These are phyloP conservation scores for Oophaga pumilio DNA, from an alignment of 2,113 vertebrate genomes.

Conservation along the genomic window DNA sequence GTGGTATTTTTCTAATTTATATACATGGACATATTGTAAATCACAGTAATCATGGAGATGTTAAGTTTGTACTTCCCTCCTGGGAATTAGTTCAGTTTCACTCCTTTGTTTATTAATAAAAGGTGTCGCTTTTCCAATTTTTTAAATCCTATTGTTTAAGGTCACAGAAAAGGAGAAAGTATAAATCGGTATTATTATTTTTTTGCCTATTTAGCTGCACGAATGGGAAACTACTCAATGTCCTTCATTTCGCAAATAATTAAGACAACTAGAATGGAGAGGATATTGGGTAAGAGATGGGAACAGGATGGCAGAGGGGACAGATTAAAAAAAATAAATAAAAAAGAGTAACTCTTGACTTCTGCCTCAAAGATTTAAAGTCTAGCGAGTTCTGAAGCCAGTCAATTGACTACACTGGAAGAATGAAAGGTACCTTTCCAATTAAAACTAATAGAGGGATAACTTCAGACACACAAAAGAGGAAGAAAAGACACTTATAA, in stretches of 20 bases:
- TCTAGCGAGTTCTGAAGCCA: conserved; percentile 74
- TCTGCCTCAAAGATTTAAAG: conserved; percentile 72
- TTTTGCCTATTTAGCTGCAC: neutral
- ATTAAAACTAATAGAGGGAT: conserved; percentile 80
- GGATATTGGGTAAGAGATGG: conserved; percentile 1
- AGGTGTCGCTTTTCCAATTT: conserved; percentile 20
- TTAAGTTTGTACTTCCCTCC: neutral
- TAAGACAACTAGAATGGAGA: conserved; percentile 20
- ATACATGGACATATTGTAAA: neutral
- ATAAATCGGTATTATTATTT: conserved; percentile 22
- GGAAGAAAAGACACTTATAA: conserved; percentile 76
- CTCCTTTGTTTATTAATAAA: conserved; percentile 21
- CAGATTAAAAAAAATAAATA: conserved; percentile 16
- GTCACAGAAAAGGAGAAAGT: conserved; percentile 1
- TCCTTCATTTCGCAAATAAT: conserved; percentile 38
- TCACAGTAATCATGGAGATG: neutral
- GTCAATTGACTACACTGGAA: conserved; percentile 69
- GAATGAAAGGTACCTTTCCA: conserved; percentile 81
- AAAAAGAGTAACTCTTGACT: conserved; percentile 66
- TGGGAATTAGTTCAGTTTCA: conserved; percentile 49
- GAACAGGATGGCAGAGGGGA: conserved; percentile 21
- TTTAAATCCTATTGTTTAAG: neutral
- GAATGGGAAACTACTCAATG: conserved; percentile 34
- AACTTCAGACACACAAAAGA: conserved; percentile 79
- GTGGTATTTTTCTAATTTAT: neutral